Evolutionary conservation across 2,888 invertebrate species (phyloP), one percentile per base, ranked within the genome.

Genomic region (Digitonthophagus gazella): DNA sequence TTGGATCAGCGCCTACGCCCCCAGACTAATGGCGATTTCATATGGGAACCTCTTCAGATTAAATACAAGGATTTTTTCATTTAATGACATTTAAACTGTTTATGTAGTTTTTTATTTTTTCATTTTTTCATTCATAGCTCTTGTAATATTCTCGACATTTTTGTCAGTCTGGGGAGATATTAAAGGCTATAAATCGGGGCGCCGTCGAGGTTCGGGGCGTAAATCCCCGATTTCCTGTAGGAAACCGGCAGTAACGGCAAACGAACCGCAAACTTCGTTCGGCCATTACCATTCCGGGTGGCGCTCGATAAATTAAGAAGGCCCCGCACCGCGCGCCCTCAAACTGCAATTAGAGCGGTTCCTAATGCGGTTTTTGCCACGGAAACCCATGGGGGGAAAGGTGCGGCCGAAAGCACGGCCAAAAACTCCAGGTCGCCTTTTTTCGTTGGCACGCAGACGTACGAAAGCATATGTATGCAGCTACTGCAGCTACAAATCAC

Each of bases 161-260:
- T 6, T 44, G 28, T 71, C 73, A 68, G 72, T 69, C 72, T 74
- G 76, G 75, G 73, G 74, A 74, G 76, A 77, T 78, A 78, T 78
- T 78, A 78, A 78, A 78, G 74, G 77, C 75, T 74, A 78, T 78
- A 78, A 78, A 78, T 78, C 76, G 75, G 72, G 72, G 70, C 28
- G 69, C 66, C 71, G 72, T 71, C 73, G 68, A 68, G 71, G 74
- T 74, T 72, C 70, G 71, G 70, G 73, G 72, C 73, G 75, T 76
- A 76, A 76, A 76, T 76, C 73, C 72, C 71, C 73, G 75, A 75
- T 75, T 75, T 75, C 73, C 74, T 69, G 72, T 71, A 72, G 73
- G 70, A 74, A 73, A 71, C 61, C 70, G 72, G 70, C 71, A 71
- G 69, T 67, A 71, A 71, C 68, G 71, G 73, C 71, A 73, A 76